A percentile compares a stretch with the other conserved stretches of the same genome.
These are phyloP conservation scores for Drosophila demipolita DNA, from an alignment of 2,888 invertebrate genomes.

Conservation along the genomic window DNA sequence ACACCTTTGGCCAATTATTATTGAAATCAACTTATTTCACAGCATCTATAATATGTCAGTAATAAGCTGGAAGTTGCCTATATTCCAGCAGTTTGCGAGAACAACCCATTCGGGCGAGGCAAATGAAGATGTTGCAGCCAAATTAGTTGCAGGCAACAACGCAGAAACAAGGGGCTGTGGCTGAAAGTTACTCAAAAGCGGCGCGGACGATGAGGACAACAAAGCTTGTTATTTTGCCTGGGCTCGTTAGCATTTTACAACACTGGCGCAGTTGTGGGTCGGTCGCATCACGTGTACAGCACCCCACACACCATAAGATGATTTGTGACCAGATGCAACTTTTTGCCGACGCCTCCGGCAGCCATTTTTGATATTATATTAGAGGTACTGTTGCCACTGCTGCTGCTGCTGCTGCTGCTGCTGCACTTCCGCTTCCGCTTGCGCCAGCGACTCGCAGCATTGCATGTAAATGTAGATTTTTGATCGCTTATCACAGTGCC, in stretches of 20 bases:
- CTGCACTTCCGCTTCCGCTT: constrained; percentile 75
- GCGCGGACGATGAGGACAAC: constrained; percentile 54
- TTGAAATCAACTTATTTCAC: not conserved
- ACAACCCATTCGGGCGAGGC: constrained; percentile 20
- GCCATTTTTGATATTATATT: constrained; percentile 81
- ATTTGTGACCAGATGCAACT: constrained; percentile 78
- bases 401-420: constrained; percentile 45
- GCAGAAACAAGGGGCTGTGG: constrained; percentile 38
- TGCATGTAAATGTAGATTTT: constrained; percentile 78
- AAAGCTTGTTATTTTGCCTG: constrained; percentile 66
- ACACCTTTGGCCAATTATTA: not conserved
- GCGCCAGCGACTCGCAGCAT: constrained; percentile 55
- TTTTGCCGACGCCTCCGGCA: constrained; percentile 74
- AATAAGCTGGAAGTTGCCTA: not conserved
- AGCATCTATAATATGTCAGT: not conserved
- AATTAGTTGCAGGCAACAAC: constrained; percentile 75
- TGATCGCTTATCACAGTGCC: constrained; percentile 68
- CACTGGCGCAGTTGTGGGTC: constrained; percentile 65
- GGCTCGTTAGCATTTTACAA: constrained; percentile 78
- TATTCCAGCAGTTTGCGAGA: constrained; percentile 12
- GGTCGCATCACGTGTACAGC: constrained; percentile 40
- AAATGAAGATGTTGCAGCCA: constrained; percentile 72
- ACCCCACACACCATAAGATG: constrained; percentile 51
- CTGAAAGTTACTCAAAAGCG: constrained; percentile 51
- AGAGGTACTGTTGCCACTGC: constrained; percentile 50